Conservation (phyloP, 1,140 invertebrate genomes). For the Meloidogyne exigua region DNA sequence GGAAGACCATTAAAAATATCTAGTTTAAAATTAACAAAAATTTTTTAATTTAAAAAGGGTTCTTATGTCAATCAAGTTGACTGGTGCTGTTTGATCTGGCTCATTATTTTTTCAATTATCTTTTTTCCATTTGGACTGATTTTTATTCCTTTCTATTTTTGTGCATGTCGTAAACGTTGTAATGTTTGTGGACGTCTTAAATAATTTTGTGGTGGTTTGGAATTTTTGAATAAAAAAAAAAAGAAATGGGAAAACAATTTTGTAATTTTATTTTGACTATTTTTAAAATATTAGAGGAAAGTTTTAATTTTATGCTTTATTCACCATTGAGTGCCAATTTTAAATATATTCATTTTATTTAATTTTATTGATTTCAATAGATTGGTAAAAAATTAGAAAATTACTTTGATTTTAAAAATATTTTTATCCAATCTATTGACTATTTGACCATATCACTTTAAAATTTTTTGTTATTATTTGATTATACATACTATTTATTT, state of each 20-base stretch:
- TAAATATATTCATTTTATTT: neutral
- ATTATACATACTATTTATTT: neutral
- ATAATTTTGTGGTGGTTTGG: neutral
- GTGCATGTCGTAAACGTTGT: constrained; percentile 45
- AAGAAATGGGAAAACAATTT: neutral
- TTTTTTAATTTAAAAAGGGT: constrained; percentile 34
- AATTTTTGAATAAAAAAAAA: too few species aligned
- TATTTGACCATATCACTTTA: neutral
- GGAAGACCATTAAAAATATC: neutral
- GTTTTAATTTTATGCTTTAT: neutral
- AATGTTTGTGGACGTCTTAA: constrained; percentile 38
- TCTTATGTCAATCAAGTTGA: constrained; percentile 51
- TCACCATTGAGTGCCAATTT: neutral
- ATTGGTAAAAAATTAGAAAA: neutral
- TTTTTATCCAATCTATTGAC: neutral
- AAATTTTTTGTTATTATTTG: neutral
- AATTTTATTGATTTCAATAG: neutral
- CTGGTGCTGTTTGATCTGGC: constrained; percentile 53
- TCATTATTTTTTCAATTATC: constrained; percentile 57
- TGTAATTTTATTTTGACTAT: neutral
- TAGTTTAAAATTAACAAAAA: neutral
- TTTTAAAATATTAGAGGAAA: neutral
- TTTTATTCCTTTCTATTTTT: constrained; percentile 56
- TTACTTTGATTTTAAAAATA: neutral
- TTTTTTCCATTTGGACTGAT: constrained; percentile 59